phyloP scores from a whole-genome alignment of 1,140 invertebrate genomes.

The Pentalonia nigronervosa region DNA sequence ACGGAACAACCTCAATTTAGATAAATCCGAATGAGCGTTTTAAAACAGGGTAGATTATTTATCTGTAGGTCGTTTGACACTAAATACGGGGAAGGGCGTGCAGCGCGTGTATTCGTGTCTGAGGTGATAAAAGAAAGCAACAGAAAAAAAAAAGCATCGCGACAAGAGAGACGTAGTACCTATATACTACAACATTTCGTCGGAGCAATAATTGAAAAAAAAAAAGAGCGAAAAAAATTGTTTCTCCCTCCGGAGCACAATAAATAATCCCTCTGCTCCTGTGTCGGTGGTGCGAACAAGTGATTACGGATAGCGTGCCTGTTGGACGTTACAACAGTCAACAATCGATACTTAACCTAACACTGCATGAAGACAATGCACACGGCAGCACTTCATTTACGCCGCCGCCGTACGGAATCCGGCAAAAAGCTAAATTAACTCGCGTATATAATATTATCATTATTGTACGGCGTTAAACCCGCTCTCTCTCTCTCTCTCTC shows the following conservation, averaged over 20 bases:
- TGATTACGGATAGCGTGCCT: conserved; percentile 57
- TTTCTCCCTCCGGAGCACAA: conserved; percentile 14
- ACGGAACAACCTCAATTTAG: conserved; percentile 47
- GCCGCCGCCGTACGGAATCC: neutral
- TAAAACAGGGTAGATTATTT: conserved; percentile 56
- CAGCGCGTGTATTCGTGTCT: conserved; percentile 32
- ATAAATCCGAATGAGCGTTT: conserved; percentile 44
- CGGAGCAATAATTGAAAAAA: conserved; percentile 56
- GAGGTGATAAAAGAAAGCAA: conserved; percentile 51
- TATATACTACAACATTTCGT: neutral
- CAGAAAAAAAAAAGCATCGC: conserved; percentile 1
- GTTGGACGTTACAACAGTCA: conserved; percentile 53
- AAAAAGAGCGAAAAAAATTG: conserved; percentile 42
- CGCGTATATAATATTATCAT: too few relatives aligned
- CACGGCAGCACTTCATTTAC: conserved; percentile 29
- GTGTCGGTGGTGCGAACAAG: conserved; percentile 17
- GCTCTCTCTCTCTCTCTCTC: too few relatives aligned
- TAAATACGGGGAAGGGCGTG: neutral
- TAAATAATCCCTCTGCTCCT: conserved; percentile 45
- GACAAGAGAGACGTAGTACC: conserved; percentile 25
- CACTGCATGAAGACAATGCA: conserved; percentile 19
- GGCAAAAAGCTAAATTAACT: conserved; percentile 24
- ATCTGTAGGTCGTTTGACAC: conserved; percentile 49
- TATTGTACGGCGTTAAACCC: neutral
- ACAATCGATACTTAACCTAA: conserved; percentile 56